Evolutionary conservation across 1,140 invertebrate species (phyloP).

Genomic region (Apocrypta bakeri): DNA sequence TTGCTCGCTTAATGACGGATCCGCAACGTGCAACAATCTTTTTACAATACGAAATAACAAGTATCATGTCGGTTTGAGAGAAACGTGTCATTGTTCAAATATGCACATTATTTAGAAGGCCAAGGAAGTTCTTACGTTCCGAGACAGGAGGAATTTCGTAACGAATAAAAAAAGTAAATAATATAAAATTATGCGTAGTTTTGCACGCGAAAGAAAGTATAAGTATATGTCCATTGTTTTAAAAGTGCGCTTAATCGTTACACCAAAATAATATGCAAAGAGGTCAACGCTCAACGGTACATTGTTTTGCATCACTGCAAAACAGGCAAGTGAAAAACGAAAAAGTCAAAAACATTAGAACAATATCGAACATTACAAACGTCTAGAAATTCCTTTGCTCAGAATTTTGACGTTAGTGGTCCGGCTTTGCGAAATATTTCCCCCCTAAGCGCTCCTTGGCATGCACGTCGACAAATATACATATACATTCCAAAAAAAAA

Average conservation of each 20-base stretch:
- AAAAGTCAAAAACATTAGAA: background rate
- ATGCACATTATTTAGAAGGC: conserved; percentile 7
- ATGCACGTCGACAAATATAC: too few species aligned
- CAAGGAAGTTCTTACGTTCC: background rate
- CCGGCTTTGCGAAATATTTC: too few species aligned
- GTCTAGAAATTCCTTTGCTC: background rate
- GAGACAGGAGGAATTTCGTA: conserved; percentile 33
- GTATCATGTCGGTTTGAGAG: background rate
- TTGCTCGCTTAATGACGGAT: too few species aligned
- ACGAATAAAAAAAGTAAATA: conserved; percentile 24
- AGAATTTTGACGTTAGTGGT: too few species aligned
- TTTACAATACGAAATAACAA: background rate
- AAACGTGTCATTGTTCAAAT: background rate
- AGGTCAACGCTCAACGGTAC: background rate
- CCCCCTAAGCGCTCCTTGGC: too few species aligned
- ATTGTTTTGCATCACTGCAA: background rate
- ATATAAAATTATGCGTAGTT: conserved; percentile 8
- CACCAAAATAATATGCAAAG: conserved; percentile 15
- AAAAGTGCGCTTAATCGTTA: conserved; percentile 6
- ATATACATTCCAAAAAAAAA: background rate
- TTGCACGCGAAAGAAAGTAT: conserved; percentile 3
- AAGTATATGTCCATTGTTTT: conserved; percentile 42
- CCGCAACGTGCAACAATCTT: too few species aligned
- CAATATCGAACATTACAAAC: background rate
- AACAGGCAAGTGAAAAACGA: background rate